A percentile compares a stretch with the other conserved stretches of the same genome.
These are phyloP conservation scores for Columba livia DNA, from an alignment of 2,113 vertebrate species.

Conservation along the genomic window DNA sequence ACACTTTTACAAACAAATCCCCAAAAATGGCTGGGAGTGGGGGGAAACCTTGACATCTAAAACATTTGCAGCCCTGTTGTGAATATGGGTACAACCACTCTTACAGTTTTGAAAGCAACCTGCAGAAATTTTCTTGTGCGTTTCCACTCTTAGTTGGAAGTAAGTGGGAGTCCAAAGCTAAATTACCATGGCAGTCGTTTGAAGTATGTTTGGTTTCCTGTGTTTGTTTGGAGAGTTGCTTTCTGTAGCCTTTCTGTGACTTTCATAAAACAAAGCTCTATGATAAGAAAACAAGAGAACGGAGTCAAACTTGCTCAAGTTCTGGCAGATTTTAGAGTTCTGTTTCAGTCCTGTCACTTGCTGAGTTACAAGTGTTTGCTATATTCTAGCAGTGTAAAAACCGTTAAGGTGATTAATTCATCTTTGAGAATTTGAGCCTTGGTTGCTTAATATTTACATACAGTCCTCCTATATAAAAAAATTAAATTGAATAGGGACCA, in stretches of 20 bases:
- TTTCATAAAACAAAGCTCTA: neutral
- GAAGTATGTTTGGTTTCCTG: neutral
- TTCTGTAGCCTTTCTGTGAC: neutral
- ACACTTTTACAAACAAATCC: neutral
- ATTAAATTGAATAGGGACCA: neutral
- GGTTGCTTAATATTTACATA: neutral
- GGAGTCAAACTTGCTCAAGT: neutral
- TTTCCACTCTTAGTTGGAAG: neutral
- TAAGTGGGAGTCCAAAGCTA: neutral
- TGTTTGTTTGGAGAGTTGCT: neutral
- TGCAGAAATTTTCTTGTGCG: neutral
- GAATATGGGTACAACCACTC: neutral
- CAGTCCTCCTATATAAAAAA: neutral
- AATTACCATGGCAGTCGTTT: neutral
- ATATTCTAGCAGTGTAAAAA: neutral
- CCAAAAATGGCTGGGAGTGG: neutral
- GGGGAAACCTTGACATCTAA: neutral
- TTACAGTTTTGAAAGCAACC: neutral
- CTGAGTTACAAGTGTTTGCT: neutral
- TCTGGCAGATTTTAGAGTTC: neutral
- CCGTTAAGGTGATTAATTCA: neutral
- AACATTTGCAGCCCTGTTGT: neutral
- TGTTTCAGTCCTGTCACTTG: neutral
- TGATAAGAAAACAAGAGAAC: neutral
- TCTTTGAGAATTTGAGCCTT: neutral